These are phyloP conservation scores for Leptopterna dolabrata DNA, from an alignment of 2,888 invertebrate species.

Conservation along the genomic window DNA sequence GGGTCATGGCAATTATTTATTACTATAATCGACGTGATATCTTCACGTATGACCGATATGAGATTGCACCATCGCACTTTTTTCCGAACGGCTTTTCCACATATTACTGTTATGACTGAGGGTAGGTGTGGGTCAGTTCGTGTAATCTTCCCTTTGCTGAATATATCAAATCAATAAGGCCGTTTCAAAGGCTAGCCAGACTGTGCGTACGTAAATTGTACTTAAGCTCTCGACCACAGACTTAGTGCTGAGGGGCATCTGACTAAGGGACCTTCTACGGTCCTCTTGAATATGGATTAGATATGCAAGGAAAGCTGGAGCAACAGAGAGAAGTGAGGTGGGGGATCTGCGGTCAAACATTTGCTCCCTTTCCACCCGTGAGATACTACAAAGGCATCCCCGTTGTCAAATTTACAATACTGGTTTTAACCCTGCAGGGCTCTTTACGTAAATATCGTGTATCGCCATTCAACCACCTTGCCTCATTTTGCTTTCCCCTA, in stretches of 20 bases:
- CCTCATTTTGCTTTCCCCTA: conserved; percentile 5
- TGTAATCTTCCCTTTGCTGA: too few species aligned
- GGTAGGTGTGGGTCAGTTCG: too few species aligned
- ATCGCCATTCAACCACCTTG: conserved; percentile 42
- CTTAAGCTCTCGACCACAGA: not conserved
- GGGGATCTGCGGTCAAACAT: conserved; percentile 21
- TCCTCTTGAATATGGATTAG: conserved; percentile 37
- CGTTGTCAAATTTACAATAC: conserved; percentile 47
- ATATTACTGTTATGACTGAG: too few species aligned
- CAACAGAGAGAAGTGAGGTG: not conserved
- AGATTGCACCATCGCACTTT: too few species aligned
- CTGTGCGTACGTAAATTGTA: too few species aligned
- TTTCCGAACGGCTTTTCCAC: too few species aligned
- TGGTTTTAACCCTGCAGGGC: conserved; percentile 20
- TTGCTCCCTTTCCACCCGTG: conserved; percentile 16
- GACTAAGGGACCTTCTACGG: conserved; percentile 6
- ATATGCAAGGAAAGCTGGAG: conserved; percentile 22
- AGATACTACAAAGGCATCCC: conserved; percentile 35
- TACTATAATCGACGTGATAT: too few species aligned
- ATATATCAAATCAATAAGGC: not conserved
- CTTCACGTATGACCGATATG: too few species aligned
- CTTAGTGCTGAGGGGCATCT: not conserved
- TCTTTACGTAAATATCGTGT: conserved; percentile 41
- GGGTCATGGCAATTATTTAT: too few species aligned
- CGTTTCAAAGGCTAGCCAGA: too few species aligned